A percentile compares a stretch with the other conserved stretches of the same genome.
These are phyloP conservation scores for Euzetes globulus DNA, from an alignment of 2,888 invertebrate species.

Conservation along the genomic window DNA sequence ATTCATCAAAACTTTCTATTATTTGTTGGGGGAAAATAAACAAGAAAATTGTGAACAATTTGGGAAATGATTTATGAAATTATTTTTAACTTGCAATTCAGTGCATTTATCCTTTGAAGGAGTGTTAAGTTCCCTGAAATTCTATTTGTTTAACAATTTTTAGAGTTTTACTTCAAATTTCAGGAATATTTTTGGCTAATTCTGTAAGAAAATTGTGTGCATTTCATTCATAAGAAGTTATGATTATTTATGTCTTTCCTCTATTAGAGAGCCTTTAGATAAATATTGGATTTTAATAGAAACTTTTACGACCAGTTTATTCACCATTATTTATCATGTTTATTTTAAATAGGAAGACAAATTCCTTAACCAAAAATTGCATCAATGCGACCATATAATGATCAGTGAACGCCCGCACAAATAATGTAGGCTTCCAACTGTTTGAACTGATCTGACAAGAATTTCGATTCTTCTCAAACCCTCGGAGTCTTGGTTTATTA, in stretches of 20 bases:
- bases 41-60: no score
- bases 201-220: neutral
- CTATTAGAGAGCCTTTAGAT: neutral
- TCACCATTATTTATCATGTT: neutral
- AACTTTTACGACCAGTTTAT: conserved; percentile 9
- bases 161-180: neutral
- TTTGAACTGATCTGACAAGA: no score
- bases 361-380: neutral
- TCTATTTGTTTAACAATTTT: neutral
- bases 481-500: no score
- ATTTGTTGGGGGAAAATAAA: neutral
- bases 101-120: no score
- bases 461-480: no score
- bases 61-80: no score
- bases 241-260: neutral
- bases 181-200: neutral
- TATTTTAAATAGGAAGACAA: neutral
- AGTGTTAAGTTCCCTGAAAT: no score
- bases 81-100: no score
- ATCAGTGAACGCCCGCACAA: no score
- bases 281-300: conserved; percentile 4
- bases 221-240: neutral
- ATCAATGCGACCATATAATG: no score
- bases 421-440: no score
- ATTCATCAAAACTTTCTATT: neutral